Evolutionary conservation across 2,113 vertebrate genomes (phyloP), one percentile per base, ranked within the genome.

Genomic region (Trichomycterus rosablanca): DNA sequence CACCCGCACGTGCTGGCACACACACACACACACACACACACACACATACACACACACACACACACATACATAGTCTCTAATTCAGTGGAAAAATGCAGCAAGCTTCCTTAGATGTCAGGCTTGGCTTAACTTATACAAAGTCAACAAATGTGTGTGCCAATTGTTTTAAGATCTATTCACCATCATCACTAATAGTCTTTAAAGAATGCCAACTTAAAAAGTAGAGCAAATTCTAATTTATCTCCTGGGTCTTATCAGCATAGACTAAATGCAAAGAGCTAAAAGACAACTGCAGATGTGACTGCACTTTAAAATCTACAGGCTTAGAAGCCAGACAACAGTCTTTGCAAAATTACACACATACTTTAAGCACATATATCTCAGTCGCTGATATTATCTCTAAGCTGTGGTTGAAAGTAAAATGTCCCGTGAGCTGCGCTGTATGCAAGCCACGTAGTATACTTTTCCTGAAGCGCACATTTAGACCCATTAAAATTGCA

Each of bases 1-100:
- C 87, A 78, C 69, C 28, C 52, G 59, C 62, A 42, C 59, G 48
- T 10, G 23, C n/a, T 19, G 28, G 15, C 24, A 35, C 49, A 50
- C 40, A 56, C 46, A 46, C 45, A 23, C 28, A 10, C 26, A 20
- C 35, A n/a, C 48, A 46, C 40, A 46, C 30, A 56, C 35, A 43
- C 16, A 51, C 56, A 37, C 43, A 43, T 44, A 26, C 37, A 28
- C 63, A 22, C 37, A 55, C 7, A 3, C 50, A 18, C 11, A 54
- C 59, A 37, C 32, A 53, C 48, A n/a, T n/a, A n/a, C n/a, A n/a
- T n/a, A 53, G 43, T 24, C 49, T 35, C 34, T 18, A 51, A 37
- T n/a, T 28, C 65, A 55, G 10, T 9, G 49, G 48, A 39, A 60
- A 40, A 55, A 30, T 7, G 12, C 28, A 2, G 18, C 18, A 19